These are phyloP conservation scores for Halcyon smyrnensis DNA, from an alignment of 2,797 vertebrate species.

Conservation along the genomic window DNA sequence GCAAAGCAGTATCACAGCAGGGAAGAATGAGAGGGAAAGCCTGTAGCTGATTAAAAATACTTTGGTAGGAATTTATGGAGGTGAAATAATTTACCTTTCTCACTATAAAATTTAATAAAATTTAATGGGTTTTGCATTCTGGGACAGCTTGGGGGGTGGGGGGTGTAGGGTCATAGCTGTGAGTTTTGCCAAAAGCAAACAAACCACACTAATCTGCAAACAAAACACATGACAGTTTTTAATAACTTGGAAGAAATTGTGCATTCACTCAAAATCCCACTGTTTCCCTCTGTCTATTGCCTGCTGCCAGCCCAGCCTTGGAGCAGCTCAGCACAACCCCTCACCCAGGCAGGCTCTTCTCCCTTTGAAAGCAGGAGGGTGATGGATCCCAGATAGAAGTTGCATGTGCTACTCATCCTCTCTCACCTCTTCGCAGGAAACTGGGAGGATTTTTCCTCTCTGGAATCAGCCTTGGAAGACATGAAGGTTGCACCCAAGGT, in stretches of 20 bases:
- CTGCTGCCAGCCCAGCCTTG: neutral
- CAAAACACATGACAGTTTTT: neutral
- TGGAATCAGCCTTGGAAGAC: neutral
- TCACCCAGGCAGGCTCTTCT: neutral
- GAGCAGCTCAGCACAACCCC: neutral
- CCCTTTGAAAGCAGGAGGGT: accelerated
- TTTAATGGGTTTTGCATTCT: neutral
- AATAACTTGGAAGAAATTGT: neutral
- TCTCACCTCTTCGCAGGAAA: neutral
- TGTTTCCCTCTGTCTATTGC: neutral
- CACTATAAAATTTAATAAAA: neutral
- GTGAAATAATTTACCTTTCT: neutral
- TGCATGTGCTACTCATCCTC: neutral
- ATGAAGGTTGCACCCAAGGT: neutral
- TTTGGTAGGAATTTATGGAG: neutral
- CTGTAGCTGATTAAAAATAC: neutral
- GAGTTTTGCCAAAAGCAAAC: neutral
- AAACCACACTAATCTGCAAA: neutral
- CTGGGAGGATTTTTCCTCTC: neutral
- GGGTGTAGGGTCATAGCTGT: neutral
- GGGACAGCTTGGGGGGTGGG: neutral
- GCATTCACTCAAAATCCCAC: neutral
- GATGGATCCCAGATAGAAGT: neutral
- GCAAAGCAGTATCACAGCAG: neutral
- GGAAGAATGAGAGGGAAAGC: neutral